Evolutionary conservation across 2,113 vertebrate genomes (phyloP).

Genomic region (Fregetta grallaria): DNA sequence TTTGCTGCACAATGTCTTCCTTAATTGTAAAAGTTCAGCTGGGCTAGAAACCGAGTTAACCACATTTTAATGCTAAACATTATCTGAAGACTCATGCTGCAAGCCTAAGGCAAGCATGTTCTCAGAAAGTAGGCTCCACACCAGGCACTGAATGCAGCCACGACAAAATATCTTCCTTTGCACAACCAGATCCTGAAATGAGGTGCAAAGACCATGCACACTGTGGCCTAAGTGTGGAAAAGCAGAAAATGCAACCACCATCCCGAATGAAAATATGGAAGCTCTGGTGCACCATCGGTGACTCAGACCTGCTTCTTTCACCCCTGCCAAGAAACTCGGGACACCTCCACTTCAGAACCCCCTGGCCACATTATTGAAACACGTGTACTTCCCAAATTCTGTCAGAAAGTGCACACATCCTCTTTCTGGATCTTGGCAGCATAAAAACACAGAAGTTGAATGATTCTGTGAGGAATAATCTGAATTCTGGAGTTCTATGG

Average conservation of each 20-base stretch:
- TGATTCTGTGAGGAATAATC: background rate
- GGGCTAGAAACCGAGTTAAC: background rate
- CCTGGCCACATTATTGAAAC: background rate
- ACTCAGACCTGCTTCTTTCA: background rate
- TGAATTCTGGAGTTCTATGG: background rate
- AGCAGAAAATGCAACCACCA: background rate
- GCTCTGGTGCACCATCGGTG: background rate
- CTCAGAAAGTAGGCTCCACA: background rate
- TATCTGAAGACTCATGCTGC: slow-evolving; percentile 7
- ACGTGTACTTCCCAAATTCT: background rate
- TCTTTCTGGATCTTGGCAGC: background rate
- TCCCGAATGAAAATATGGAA: background rate
- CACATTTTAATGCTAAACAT: slow-evolving; percentile 25
- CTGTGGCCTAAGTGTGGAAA: background rate
- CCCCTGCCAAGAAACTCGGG: background rate
- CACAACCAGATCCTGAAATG: background rate
- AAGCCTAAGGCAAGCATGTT: background rate
- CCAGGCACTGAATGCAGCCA: background rate
- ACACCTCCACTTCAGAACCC: background rate
- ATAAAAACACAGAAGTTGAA: background rate
- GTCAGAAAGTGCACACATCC: background rate
- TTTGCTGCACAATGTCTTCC: background rate
- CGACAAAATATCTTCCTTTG: background rate
- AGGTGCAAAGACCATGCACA: background rate
- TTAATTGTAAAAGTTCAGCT: background rate